Percentiles rank a stretch among this genome's conserved stretches.
These are phyloP conservation scores for Tenrec ecaudatus DNA, from an alignment of 2,113 vertebrate species.

Conservation along the genomic window DNA sequence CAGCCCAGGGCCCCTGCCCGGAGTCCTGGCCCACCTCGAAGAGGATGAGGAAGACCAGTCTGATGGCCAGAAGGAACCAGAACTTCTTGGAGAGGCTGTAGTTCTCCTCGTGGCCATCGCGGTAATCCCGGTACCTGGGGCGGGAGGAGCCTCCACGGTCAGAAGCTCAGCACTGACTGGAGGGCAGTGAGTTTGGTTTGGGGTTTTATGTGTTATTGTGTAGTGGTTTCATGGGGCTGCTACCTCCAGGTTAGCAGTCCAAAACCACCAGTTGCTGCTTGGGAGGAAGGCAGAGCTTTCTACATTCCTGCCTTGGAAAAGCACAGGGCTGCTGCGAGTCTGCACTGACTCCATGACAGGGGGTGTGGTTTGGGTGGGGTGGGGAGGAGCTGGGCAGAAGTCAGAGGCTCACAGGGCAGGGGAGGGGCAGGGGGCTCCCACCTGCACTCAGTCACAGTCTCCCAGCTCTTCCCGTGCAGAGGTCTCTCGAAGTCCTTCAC, in stretches of 20 bases:
- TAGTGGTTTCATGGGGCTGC: too few relatives aligned
- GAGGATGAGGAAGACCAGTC: conserved; percentile 94
- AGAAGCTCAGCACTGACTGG: too few relatives aligned
- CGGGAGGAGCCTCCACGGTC: too few relatives aligned
- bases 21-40: conserved; percentile 89
- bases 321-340: too few relatives aligned
- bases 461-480: rapidly evolving
- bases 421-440: conserved; percentile 59
- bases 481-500: conserved; percentile 85
- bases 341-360: too few relatives aligned
- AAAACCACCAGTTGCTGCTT: too few relatives aligned
- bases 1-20: neutral
- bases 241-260: too few relatives aligned
- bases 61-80: conserved; percentile 93
- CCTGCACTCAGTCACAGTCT: conserved; percentile 91
- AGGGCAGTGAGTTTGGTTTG: too few relatives aligned
- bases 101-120: conserved; percentile 80
- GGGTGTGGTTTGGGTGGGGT: too few relatives aligned
- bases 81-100: conserved; percentile 90
- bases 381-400: neutral
- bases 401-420: neutral
- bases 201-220: too few relatives aligned
- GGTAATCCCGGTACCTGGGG: conserved; percentile 94
- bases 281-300: too few relatives aligned
- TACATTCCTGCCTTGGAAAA: too few relatives aligned